Base-by-base conservation (phyloP, 2,888 invertebrate genomes). In the Macaria liturata region DNA sequence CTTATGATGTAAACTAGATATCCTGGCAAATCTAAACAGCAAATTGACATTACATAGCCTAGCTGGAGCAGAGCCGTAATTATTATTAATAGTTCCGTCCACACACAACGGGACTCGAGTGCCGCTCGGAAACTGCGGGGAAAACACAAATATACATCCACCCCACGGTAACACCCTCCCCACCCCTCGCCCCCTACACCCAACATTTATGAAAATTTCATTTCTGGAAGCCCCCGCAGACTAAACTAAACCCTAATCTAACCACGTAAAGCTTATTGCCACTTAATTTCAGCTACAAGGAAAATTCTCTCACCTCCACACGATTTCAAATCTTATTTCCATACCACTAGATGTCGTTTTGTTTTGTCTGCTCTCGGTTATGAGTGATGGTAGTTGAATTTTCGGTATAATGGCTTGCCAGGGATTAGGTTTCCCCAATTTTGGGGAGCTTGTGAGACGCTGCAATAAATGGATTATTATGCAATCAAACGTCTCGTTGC, bases 351-450 rank as follows among this genome's bases (percentile, higher is more conserved):
- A 81, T 86, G 75, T 65, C 62, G 66, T 76, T 80, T 78, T 78
- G 42, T 65, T 57, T 62, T 58, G 54, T 46, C 56, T 52, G 56
- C 58, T 48, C 49, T 63, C 61, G 64, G 74, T 80, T 83, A 80
- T 83, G 83, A 83, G 75, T 78, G 81, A 84, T 81, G 80, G 75
- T 75, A 71, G 83, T 80, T 78, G 80, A 80, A 82, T 82, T 86
- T 86, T 85, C 81, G 83, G 84, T 86, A 85, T 91, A 89, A 90
- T 88, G 83, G 87, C 85, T 78, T 80, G 77, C 81, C 78, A 77
- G 85, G 87, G 88, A 90, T 91, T 90, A 88, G 86, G 88, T 88
- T 90, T 85, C 86, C 88, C 84, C 84, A 78, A 81, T 81, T 78
- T 81, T 73, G 74, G 78, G 78, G 76, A 72, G 73, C 74, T 74